These are phyloP conservation scores for Notoglanidium macrostoma DNA, from an alignment of 2,797 vertebrate species.

Conservation along the genomic window DNA sequence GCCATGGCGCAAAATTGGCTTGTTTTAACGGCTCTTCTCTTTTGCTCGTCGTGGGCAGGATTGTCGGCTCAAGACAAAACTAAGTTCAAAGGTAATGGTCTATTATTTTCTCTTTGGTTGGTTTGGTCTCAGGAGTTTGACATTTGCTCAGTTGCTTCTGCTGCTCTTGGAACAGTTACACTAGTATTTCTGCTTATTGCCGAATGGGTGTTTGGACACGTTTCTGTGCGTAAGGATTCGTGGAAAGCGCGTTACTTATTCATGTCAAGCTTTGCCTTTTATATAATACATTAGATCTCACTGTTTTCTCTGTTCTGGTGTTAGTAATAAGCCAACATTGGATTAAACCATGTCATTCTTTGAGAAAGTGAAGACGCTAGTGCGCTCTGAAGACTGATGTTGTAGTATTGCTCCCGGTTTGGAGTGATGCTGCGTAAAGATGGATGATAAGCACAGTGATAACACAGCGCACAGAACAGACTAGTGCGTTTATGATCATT, in stretches of 20 bases:
- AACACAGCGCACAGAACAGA: too few relatives aligned
- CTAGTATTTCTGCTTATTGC: background rate
- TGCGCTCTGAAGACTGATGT: background rate
- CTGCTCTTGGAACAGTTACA: background rate
- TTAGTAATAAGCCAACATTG: background rate
- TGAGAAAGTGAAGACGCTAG: background rate
- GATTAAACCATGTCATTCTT: background rate
- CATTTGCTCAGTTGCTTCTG: background rate
- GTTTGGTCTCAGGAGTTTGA: background rate
- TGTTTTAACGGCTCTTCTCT: slow-evolving; percentile 44
- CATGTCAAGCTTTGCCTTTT: background rate
- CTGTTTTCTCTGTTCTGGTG: background rate
- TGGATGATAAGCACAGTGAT: background rate
- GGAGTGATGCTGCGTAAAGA: slow-evolving; percentile 14
- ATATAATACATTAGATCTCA: background rate
- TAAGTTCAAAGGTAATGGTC: slow-evolving; percentile 45
- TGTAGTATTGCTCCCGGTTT: background rate
- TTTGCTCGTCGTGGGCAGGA: slow-evolving; percentile 50
- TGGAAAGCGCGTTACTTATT: background rate
- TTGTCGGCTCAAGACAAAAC: slow-evolving; percentile 23
- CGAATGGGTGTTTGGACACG: background rate
- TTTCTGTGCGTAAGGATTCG: background rate
- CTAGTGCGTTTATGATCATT: background rate
- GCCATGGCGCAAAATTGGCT: slow-evolving; percentile 51
- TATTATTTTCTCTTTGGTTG: background rate